Conservation (phyloP, 2,888 invertebrate species). For the Drosophila birchii region DNA sequence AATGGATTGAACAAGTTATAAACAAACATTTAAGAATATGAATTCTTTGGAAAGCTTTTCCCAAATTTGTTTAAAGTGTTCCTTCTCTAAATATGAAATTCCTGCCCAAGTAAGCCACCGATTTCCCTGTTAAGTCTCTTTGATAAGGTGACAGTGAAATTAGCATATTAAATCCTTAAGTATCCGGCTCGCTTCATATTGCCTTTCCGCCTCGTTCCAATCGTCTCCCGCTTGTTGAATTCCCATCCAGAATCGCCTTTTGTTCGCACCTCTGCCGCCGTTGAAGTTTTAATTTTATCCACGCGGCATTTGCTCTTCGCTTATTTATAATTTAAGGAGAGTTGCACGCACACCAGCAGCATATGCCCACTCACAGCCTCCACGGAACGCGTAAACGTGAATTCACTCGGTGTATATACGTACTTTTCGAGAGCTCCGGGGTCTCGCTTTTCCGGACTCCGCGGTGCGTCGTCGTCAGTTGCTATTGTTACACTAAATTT, state of each 20-base stretch:
- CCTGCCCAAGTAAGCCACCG: neutral
- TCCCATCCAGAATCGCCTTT: constrained; percentile 29
- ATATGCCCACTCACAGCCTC: constrained; percentile 51
- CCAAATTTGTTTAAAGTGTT: neutral
- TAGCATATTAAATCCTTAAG: constrained; percentile 35
- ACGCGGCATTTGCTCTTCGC: constrained; percentile 38
- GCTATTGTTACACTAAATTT: constrained; percentile 71
- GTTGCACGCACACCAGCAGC: constrained; percentile 34
- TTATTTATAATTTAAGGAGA: constrained; percentile 69
- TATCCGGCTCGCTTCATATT: constrained; percentile 8
- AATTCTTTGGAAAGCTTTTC: too few species aligned
- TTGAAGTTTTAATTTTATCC: constrained; percentile 54
- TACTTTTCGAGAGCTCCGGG: constrained; percentile 24
- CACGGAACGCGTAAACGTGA: constrained; percentile 38
- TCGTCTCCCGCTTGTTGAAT: constrained; percentile 2
- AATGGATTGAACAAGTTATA: neutral
- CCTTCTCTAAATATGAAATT: neutral
- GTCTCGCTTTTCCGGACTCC: constrained; percentile 18
- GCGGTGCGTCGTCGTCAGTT: constrained; percentile 53
- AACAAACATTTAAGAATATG: neutral
- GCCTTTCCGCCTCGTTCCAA: constrained; percentile 2
- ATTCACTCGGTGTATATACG: constrained; percentile 13
- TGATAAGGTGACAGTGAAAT: constrained; percentile 29
- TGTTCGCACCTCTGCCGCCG: constrained; percentile 19
- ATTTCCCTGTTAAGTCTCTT: neutral